phyloP scores from a whole-genome alignment of 1,140 invertebrate species.

The Pissodes strobi region DNA sequence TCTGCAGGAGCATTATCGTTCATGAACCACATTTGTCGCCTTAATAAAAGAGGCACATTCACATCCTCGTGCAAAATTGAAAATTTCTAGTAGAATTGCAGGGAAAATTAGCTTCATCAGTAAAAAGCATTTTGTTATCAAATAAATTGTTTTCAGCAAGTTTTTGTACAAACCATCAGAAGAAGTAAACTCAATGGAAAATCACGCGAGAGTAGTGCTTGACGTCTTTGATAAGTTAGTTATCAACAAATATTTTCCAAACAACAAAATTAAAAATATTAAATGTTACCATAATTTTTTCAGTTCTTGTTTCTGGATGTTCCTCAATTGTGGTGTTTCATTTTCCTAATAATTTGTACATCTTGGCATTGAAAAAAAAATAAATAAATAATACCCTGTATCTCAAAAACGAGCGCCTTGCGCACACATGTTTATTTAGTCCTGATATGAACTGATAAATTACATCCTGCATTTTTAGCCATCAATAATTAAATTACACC shows the following conservation, averaged over 20 bases:
- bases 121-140: conserved; percentile 14
- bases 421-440: too few relatives aligned
- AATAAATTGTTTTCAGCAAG: conserved; percentile 7
- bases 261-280: conserved; percentile 26
- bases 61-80: conserved; percentile 10
- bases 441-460: too few relatives aligned
- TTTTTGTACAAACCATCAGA: too few relatives aligned
- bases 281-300: conserved; percentile 26
- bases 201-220: conserved; percentile 23
- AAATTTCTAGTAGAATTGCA: conserved; percentile 14
- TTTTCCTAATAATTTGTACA: too few relatives aligned
- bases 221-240: too few relatives aligned
- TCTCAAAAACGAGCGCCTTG: too few relatives aligned
- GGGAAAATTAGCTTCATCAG: conserved; percentile 24
- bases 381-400: too few relatives aligned
- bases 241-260: conserved; percentile 25
- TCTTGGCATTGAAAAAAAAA: too few relatives aligned
- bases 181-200: conserved; percentile 35
- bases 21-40: conserved; percentile 13
- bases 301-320: too few relatives aligned
- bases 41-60: background rate
- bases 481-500: too few relatives aligned
- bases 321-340: conserved; percentile 25
- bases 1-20: conserved; percentile 9
- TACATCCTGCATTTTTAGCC: too few relatives aligned